These are phyloP conservation scores for Gadus macrocephalus DNA, from an alignment of 2,113 vertebrate species.

Conservation along the genomic window DNA sequence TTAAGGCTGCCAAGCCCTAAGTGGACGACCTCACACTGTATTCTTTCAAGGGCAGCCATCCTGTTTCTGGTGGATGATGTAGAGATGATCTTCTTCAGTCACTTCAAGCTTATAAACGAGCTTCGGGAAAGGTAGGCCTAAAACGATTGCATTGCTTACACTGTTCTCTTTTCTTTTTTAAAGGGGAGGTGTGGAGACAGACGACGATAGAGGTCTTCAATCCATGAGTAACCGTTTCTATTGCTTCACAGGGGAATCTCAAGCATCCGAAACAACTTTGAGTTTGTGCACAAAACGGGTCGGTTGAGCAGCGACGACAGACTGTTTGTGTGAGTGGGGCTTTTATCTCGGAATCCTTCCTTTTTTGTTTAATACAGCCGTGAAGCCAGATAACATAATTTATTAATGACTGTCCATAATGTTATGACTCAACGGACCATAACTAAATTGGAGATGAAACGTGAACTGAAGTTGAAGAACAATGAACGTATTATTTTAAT, in stretches of 20 bases:
- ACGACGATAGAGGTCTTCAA: background rate
- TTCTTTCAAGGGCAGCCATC: slow-evolving; percentile 78
- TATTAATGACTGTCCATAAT: background rate
- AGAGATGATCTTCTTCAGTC: slow-evolving; percentile 90
- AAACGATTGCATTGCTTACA: too few relatives aligned
- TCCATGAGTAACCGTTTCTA: background rate
- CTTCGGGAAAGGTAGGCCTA: slow-evolving; percentile 79
- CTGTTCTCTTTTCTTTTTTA: too few relatives aligned
- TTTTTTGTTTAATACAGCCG: too few relatives aligned
- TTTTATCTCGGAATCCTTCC: background rate
- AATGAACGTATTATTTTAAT: too few relatives aligned
- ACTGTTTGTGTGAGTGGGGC: slow-evolving; percentile 82
- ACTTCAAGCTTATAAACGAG: slow-evolving; percentile 85
- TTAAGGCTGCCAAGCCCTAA: background rate
- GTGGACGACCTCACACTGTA: too few relatives aligned
- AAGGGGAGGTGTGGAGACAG: background rate
- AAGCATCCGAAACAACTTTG: slow-evolving; percentile 76
- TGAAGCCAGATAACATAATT: background rate
- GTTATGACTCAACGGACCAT: too few relatives aligned
- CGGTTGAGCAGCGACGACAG: slow-evolving; percentile 75
- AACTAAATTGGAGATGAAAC: too few relatives aligned
- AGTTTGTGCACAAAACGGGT: slow-evolving; percentile 77
- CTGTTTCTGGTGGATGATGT: slow-evolving; percentile 83
- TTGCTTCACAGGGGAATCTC: slow-evolving; percentile 78
- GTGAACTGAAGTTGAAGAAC: too few relatives aligned